Percentiles rank a stretch among this genome's conserved stretches.
phyloP scores from a whole-genome alignment of 1,140 invertebrate species.

The Matsumurasca onukii region DNA sequence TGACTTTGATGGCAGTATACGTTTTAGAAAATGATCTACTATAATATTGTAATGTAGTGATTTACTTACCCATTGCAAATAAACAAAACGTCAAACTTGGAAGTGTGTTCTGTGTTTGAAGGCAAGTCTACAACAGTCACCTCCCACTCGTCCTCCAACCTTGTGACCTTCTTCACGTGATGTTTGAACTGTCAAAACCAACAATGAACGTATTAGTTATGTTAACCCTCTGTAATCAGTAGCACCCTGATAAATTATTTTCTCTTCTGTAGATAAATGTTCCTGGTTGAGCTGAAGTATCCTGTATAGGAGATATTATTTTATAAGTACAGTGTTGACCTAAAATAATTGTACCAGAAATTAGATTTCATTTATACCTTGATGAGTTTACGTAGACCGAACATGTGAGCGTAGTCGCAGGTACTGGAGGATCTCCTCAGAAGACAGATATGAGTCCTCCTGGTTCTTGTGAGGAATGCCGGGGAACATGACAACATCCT shows the following conservation, averaged over 20 bases:
- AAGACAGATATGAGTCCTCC: slow-evolving; percentile 40
- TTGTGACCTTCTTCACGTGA: not conserved
- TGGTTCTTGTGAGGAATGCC: slow-evolving; percentile 63
- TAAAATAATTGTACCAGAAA: no score
- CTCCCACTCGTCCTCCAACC: not conserved
- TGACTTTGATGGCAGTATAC: no score
- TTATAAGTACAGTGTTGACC: no score
- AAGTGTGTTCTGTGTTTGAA: slow-evolving; percentile 30
- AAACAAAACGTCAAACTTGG: not conserved
- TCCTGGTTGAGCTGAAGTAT: no score
- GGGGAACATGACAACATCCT: slow-evolving; percentile 87
- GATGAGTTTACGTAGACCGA: not conserved
- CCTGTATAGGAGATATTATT: no score
- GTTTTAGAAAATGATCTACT: no score
- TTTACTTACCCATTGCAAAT: not conserved
- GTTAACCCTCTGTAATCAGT: no score
- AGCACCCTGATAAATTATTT: no score
- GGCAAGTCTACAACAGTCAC: not conserved
- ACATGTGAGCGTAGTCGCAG: not conserved
- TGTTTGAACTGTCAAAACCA: no score
- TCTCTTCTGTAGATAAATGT: no score
- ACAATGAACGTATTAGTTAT: no score
- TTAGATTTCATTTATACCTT: not conserved
- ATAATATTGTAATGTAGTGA: no score
- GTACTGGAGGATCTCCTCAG: slow-evolving; percentile 18